phyloP scores from a whole-genome alignment of 2,888 invertebrate species.

The Thymelicus acteon region DNA sequence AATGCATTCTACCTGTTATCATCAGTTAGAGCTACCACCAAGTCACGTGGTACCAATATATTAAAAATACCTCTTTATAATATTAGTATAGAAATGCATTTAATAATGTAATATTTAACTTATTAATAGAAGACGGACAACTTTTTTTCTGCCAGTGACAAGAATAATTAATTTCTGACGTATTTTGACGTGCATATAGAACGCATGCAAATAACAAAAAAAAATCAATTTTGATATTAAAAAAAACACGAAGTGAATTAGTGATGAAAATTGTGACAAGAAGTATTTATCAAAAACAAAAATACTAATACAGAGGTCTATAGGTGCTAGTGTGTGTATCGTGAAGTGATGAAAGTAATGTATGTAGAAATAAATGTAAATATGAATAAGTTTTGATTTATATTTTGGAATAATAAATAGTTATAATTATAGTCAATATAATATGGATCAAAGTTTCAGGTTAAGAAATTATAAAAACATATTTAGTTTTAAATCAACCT shows the following conservation, averaged over 20 bases:
- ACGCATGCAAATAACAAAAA: slow-evolving; percentile 1
- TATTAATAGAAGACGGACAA: too few relatives aligned
- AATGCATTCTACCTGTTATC: too few relatives aligned
- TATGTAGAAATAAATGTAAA: background rate
- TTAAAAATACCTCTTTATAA: too few relatives aligned
- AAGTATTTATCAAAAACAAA: background rate
- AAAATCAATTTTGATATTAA: background rate
- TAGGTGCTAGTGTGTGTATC: background rate
- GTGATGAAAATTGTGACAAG: background rate
- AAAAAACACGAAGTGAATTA: background rate
- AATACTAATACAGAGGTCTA: background rate
- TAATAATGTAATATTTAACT: too few relatives aligned
- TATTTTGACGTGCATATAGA: background rate
- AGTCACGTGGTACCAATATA: too few relatives aligned
- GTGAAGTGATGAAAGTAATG: background rate
- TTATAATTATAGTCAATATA: too few relatives aligned
- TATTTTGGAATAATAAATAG: too few relatives aligned
- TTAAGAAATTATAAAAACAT: too few relatives aligned
- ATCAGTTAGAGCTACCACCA: too few relatives aligned
- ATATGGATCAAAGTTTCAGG: too few relatives aligned
- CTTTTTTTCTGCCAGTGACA: background rate
- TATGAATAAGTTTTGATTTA: background rate
- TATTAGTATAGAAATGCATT: too few relatives aligned
- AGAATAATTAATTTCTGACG: background rate
- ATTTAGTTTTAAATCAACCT: too few relatives aligned